Conservation (phyloP, 2,888 invertebrate genomes). For the Troglohyphantes excavatus region DNA sequence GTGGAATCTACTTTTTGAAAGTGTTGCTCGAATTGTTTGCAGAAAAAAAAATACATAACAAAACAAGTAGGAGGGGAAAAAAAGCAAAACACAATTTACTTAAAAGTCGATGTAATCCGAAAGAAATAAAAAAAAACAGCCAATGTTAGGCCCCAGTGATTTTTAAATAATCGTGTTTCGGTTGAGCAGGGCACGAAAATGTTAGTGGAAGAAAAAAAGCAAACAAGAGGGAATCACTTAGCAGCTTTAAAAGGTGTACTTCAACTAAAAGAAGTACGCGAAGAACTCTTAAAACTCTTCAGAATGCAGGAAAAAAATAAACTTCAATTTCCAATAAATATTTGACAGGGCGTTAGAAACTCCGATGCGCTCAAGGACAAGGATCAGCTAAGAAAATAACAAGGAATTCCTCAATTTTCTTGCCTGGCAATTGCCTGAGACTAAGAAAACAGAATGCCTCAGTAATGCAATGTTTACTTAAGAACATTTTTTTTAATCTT, state of each 20-base stretch:
- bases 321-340: constrained; percentile 57
- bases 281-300: constrained; percentile 39
- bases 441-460: too few species aligned
- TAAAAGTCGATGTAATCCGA: constrained; percentile 6
- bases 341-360: constrained; percentile 41
- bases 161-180: constrained; percentile 64
- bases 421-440: too few species aligned
- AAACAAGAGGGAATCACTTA: constrained; percentile 55
- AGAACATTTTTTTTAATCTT: too few species aligned
- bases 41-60: too few species aligned
- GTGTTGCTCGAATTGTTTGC: too few species aligned
- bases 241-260: constrained; percentile 60
- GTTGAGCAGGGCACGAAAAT: constrained; percentile 24
- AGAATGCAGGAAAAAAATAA: constrained; percentile 34
- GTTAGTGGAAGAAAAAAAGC: constrained; percentile 5
- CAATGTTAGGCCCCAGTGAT: constrained; percentile 29
- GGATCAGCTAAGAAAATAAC: background rate
- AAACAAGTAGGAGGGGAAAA: too few species aligned
- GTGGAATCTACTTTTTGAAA: too few species aligned
- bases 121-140: constrained; percentile 26
- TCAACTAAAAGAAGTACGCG: constrained; percentile 14
- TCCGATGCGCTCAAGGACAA: constrained; percentile 7
- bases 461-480: too few species aligned
- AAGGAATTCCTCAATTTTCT: too few species aligned
- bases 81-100: constrained; percentile 20